Evolutionary conservation across 2,888 invertebrate genomes (phyloP), one percentile per base, ranked within the genome.

Genomic region (Dolichomitus sp.): DNA sequence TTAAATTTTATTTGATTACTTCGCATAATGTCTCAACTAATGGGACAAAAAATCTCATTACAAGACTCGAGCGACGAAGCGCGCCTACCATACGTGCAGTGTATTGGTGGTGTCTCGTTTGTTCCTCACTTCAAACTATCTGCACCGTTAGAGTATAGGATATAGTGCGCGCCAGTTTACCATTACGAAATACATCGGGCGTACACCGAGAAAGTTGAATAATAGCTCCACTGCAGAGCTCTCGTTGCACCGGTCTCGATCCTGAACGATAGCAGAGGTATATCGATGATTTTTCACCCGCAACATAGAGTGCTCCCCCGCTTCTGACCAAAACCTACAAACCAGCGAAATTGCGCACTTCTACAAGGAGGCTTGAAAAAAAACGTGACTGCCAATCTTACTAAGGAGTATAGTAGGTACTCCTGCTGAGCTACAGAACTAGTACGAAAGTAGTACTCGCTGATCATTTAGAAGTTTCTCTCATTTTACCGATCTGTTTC

Each of bases 131-230:
- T n/a, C n/a, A 42, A 42, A 23, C 65, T 65, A 23, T 42, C 30
- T 19, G 52, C 77, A 14, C 61, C 50, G 57, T 45, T 42, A 19
- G n/a, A 37, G 37, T 61, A 37, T 9, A 61, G 33, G 27, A 1
- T 9, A 37, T 9, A 37, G n/a, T 27, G 33, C n/a, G 30, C 54
- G 30, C 54, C 37, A 59, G 68, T 59, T 59, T 65, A 66, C 52
- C 42, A 77, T 81, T 81, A 54, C 54, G 72, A 77, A 77, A 81
- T 73, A 73, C 40, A 27, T 81, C 68, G 73, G 73, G 73, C 73
- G 81, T 73, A 63, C 37, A 74, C 68, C 33, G 48, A 63, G 61
- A 59, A 45, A 69, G 69, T 81, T 77, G 54, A 77, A 63, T 63
- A 81, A 81, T 61, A 27, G 73, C 68, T 23, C 40, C 9, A 37